phyloP scores from a whole-genome alignment of 2,113 vertebrate genomes.

The Corapipo altera region DNA sequence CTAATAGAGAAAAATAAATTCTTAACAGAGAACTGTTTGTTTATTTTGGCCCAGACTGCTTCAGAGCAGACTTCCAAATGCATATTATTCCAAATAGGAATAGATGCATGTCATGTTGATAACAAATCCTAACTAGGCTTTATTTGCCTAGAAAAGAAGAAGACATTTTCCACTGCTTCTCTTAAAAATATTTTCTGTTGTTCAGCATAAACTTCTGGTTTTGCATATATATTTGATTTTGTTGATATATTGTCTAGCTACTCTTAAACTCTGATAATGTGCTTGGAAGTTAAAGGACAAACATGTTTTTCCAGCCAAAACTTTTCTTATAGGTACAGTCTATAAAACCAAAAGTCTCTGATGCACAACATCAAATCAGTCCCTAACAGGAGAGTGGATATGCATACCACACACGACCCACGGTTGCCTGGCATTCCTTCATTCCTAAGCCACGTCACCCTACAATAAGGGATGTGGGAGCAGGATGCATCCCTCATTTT shows the following conservation, averaged over 20 bases:
- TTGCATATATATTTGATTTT: neutral
- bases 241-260: neutral
- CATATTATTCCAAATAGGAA: neutral
- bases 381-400: neutral
- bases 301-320: neutral
- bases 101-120: neutral
- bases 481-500: neutral
- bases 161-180: neutral
- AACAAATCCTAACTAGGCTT: neutral
- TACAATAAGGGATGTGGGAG: neutral
- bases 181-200: neutral
- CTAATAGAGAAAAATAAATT: neutral
- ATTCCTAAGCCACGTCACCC: neutral
- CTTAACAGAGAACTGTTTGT: neutral
- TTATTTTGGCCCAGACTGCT: neutral
- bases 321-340: neutral
- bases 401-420: neutral
- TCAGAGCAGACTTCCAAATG: neutral
- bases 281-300: neutral
- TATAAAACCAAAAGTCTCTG: neutral
- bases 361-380: neutral
- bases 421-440: neutral
- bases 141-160: neutral
- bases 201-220: neutral
- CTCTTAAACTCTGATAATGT: neutral